Conservation (phyloP, 37 sponge, comb jelly and placozoan species). For the Chondrosia reniformis region DNA sequence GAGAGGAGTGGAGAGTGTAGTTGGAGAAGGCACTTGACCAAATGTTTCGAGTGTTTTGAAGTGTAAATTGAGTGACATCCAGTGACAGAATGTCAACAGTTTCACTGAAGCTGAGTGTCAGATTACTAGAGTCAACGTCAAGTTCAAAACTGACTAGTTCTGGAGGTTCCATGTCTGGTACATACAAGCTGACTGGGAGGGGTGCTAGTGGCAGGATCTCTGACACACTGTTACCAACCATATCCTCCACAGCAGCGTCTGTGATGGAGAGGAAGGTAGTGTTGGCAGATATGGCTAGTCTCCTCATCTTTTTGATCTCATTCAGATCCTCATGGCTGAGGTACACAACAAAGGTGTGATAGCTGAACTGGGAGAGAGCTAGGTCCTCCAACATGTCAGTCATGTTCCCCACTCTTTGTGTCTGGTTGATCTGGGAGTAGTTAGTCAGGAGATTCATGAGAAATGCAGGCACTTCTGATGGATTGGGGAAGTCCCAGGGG, state of each 20-base stretch:
- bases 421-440: not conserved
- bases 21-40: constrained; percentile 21
- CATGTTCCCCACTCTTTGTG: not conserved
- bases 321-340: constrained; percentile 69
- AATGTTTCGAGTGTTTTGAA: constrained; percentile 20
- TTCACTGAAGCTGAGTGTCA: constrained; percentile 86
- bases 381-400: not conserved
- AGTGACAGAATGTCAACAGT: constrained; percentile 83
- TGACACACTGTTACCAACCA: constrained; percentile 62
- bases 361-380: constrained; percentile 49
- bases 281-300: constrained; percentile 36
- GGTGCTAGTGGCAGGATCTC: constrained; percentile 17
- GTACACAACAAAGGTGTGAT: constrained; percentile 38
- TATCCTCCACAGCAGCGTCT: constrained; percentile 47
- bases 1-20: constrained; percentile 53
- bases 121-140: constrained; percentile 70
- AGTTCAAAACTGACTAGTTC: constrained; percentile 56
- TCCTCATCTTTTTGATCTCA: constrained; percentile 63
- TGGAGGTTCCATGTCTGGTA: constrained; percentile 51
- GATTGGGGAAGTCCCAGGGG: constrained; percentile 7
- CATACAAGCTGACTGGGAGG: constrained; percentile 18
- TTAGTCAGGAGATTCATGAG: constrained; percentile 16
- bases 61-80: constrained; percentile 65
- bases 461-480: not conserved
- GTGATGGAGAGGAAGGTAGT: constrained; percentile 66